phyloP scores from a whole-genome alignment of 2,888 invertebrate genomes.

The Mimumesa dahlbomi region DNA sequence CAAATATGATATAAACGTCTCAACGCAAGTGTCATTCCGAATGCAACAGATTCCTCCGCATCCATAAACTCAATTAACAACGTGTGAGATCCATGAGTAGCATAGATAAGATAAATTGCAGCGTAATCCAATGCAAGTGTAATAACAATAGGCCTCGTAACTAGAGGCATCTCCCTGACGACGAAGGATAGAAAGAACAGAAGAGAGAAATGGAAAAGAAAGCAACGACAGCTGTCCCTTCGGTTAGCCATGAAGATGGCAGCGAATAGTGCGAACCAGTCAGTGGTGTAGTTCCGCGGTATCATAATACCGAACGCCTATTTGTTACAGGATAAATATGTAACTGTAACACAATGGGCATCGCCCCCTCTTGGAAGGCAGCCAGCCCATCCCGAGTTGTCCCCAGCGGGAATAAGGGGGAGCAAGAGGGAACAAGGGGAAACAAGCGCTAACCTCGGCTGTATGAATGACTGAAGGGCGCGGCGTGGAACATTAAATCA shows the following conservation, averaged over 20 bases:
- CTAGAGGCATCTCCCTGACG: no score
- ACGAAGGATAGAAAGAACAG: constrained; percentile 1
- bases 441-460: constrained; percentile 31
- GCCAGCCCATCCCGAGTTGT: constrained; percentile 36
- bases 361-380: constrained; percentile 45
- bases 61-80: no score
- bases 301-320: constrained; percentile 78
- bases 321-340: constrained; percentile 79
- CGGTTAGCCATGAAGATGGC: constrained; percentile 30
- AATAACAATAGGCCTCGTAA: no score
- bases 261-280: constrained; percentile 70
- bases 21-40: no score
- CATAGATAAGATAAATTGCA: no score
- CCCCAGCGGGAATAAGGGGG: no score
- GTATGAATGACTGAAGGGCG: constrained; percentile 48
- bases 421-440: constrained; percentile 27
- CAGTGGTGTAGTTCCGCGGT: constrained; percentile 69
- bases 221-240: constrained; percentile 68
- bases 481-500: constrained; percentile 72
- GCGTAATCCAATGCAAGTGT: no score
- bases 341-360: constrained; percentile 77
- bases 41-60: no score
- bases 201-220: constrained; percentile 33
- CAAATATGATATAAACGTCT: no score
- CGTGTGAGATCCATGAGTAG: no score